A percentile compares a stretch with the other conserved stretches of the same genome.
phyloP scores from a whole-genome alignment of 2,113 vertebrate genomes.

The Arenaria interpres region DNA sequence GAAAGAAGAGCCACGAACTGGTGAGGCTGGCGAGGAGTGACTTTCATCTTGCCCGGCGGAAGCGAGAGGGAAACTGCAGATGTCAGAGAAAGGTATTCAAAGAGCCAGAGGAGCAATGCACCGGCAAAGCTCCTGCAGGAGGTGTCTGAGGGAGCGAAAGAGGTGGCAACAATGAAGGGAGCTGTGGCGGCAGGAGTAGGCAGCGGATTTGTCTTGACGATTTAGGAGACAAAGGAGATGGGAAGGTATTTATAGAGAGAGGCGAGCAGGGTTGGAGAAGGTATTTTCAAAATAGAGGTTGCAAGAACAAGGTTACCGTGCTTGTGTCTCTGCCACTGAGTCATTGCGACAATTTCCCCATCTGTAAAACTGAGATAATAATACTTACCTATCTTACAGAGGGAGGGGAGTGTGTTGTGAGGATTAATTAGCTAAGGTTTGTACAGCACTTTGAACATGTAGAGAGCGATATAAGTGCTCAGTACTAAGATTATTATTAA shows the following conservation, averaged over 20 bases:
- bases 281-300: conserved; percentile 69
- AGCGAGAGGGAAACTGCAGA: neutral
- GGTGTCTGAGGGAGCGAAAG: conserved; percentile 17
- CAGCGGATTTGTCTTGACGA: conserved; percentile 36
- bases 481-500: conserved; percentile 69
- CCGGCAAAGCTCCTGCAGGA: conserved; percentile 33
- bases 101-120: neutral
- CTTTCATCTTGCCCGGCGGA: neutral
- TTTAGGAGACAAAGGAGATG: conserved; percentile 58
- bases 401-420: conserved; percentile 68
- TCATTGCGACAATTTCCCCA: conserved; percentile 66
- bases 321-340: conserved; percentile 59
- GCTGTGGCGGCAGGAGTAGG: conserved; percentile 42
- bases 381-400: conserved; percentile 68
- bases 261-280: conserved; percentile 50
- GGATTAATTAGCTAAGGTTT: conserved; percentile 71
- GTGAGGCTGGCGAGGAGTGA: neutral
- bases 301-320: conserved; percentile 64
- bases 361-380: conserved; percentile 72
- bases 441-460: conserved; percentile 70
- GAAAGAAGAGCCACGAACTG: neutral
- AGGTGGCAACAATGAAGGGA: conserved; percentile 46
- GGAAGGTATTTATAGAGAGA: conserved; percentile 67
- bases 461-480: conserved; percentile 70
- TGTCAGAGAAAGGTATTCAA: neutral